These are phyloP conservation scores for Pristionchus maxplancki DNA, from an alignment of 2,888 invertebrate species.

Conservation along the genomic window DNA sequence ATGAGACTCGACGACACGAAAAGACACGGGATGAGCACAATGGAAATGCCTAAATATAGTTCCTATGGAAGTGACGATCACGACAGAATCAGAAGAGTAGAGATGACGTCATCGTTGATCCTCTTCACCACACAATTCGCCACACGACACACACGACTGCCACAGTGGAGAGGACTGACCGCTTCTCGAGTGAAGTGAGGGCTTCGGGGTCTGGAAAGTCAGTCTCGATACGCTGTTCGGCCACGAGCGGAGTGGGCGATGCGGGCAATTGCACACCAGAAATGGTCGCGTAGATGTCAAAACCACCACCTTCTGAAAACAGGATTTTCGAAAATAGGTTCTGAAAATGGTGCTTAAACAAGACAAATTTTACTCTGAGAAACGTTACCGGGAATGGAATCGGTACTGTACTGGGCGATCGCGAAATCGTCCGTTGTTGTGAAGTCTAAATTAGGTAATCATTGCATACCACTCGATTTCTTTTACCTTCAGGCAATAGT, in stretches of 20 bases:
- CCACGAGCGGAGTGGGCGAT: background rate
- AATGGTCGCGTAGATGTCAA: constrained; percentile 40
- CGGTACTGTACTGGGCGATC: constrained; percentile 10
- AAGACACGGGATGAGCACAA: constrained; percentile 29
- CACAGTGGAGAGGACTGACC: constrained; percentile 27
- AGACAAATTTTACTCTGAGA: background rate
- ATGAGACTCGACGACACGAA: constrained; percentile 36
- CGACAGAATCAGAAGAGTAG: background rate
- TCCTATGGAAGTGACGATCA: background rate
- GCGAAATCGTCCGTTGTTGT: background rate
- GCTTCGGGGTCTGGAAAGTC: constrained; percentile 39
- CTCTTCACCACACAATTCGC: background rate
- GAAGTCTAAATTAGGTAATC: background rate
- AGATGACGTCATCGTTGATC: background rate
- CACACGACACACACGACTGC: constrained; percentile 5
- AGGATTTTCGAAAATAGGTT: background rate
- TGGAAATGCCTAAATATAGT: background rate
- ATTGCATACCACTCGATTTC: background rate
- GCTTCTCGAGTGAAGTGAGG: background rate
- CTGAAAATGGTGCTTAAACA: background rate
- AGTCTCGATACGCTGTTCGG: background rate
- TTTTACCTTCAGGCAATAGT: background rate
- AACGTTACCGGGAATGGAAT: constrained; percentile 18
- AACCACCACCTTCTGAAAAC: background rate
- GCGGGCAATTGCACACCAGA: background rate